A percentile compares a stretch with the other conserved stretches of the same genome.
phyloP scores from a whole-genome alignment of 2,888 invertebrate genomes.

The Sphecodes monilicornis region DNA sequence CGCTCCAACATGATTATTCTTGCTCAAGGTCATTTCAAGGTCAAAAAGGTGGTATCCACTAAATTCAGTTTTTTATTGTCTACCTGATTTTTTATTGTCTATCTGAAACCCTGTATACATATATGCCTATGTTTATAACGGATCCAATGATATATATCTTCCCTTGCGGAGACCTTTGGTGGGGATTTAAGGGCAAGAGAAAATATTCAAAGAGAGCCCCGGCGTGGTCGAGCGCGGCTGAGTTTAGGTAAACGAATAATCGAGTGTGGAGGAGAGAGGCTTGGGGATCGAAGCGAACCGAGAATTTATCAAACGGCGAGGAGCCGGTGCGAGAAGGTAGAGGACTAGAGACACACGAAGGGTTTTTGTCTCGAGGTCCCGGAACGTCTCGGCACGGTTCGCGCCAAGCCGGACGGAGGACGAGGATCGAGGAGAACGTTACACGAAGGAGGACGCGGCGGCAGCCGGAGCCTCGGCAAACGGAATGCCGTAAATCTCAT shows the following conservation, averaged over 20 bases:
- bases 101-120: too few relatives aligned
- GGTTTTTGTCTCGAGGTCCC: constrained; percentile 36
- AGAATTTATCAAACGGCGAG: constrained; percentile 29
- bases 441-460: constrained; percentile 52
- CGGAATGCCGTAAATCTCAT: constrained; percentile 83
- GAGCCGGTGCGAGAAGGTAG: neutral
- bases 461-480: constrained; percentile 68
- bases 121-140: too few relatives aligned
- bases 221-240: neutral
- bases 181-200: neutral
- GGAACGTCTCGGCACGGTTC: constrained; percentile 16
- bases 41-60: too few relatives aligned
- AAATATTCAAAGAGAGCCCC: neutral
- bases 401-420: constrained; percentile 33
- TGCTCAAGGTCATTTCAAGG: too few relatives aligned
- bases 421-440: constrained; percentile 44
- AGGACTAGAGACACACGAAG: neutral
- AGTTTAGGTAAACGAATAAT: constrained; percentile 6
- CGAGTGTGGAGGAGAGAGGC: neutral
- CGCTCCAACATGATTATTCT: too few relatives aligned
- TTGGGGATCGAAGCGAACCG: neutral
- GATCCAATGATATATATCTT: too few relatives aligned
- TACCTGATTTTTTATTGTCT: too few relatives aligned
- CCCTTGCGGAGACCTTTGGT: too few relatives aligned
- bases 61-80: too few relatives aligned